A percentile compares a stretch with the other conserved stretches of the same genome.
These are phyloP conservation scores for Protomyctophum bolini DNA, from an alignment of 2,113 vertebrate species.

Conservation along the genomic window DNA sequence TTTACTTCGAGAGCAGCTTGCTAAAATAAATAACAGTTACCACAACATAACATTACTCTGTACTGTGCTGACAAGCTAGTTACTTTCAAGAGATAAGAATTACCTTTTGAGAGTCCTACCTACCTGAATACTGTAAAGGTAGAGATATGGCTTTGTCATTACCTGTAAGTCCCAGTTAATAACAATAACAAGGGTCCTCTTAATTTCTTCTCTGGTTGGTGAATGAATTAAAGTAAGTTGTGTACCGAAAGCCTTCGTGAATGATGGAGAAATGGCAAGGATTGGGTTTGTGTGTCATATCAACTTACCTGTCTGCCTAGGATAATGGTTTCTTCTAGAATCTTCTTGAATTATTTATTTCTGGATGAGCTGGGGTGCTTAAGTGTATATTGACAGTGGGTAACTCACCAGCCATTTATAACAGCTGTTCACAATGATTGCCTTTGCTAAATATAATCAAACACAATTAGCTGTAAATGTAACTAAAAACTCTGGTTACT, in stretches of 20 bases:
- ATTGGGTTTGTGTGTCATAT: constrained; percentile 67
- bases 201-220: constrained; percentile 18
- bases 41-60: no score
- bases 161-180: constrained; percentile 31
- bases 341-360: constrained; percentile 91
- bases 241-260: constrained; percentile 12
- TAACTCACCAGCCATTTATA: no score
- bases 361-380: constrained; percentile 41
- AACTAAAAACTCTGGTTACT: no score
- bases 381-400: constrained; percentile 4
- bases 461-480: no score
- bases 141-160: constrained; percentile 32
- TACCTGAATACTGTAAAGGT: constrained; percentile 22
- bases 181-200: constrained; percentile 25
- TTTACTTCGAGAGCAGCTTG: no score
- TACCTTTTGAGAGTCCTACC: constrained; percentile 37
- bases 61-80: neutral
- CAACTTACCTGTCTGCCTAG: constrained; percentile 85
- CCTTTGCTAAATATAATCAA: no score
- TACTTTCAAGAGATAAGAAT: neutral
- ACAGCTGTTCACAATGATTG: no score
- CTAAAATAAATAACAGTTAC: no score
- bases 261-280: constrained; percentile 11
- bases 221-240: constrained; percentile 23
- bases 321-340: constrained; percentile 90